Evolutionary conservation across 1,140 invertebrate species (phyloP), one percentile per base, ranked within the genome.

Genomic region (Musca domestica): DNA sequence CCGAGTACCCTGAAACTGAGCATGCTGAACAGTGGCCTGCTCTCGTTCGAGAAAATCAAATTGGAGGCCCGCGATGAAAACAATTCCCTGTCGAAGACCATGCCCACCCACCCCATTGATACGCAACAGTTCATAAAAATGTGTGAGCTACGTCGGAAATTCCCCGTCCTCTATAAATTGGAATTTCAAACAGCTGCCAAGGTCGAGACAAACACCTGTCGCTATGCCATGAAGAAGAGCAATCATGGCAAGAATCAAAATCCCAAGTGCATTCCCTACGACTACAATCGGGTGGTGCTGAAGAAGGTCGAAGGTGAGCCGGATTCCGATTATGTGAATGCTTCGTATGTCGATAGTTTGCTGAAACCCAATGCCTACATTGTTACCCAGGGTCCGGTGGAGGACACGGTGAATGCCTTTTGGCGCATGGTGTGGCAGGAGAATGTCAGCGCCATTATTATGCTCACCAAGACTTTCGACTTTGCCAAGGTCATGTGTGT

Each of bases 341-440:
- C 96, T 69, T 97, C 94, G 47, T 97, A 96, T 81, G 93, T 98
- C 77, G 95, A 97, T 88, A 80, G 77, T 49, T 56, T 80, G 64
- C 73, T 80, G 61, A 80, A 80, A 27, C 95, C 95, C 56, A 96
- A 96, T 80, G 95, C 94, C 19, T 96, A 97, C 77, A 95, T 97
- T 68, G 94, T 95, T 66, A 93, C 93, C 7, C 95, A 96, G 84
- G 95, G 95, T 71, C 95, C 95, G 66, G 94, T 91, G 14, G 94
- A 96, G 83, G 89, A 90, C 70, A 98, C 95, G 0, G 91, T 96
- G 7, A 89, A 88, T 10, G 93, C 96, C 78, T 98, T 98, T 82
- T 98, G 96, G 95, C 85, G 93, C 52, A 95, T 98, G 93, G 92
- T 98, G 1, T 98, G 95, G 95, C 94, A 98, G 83, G 92, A 96